A percentile compares a stretch with the other conserved stretches of the same genome.
Evolutionary conservation across 2,888 invertebrate species (phyloP).

Genomic region (Nasonovia ribisnigri): DNA sequence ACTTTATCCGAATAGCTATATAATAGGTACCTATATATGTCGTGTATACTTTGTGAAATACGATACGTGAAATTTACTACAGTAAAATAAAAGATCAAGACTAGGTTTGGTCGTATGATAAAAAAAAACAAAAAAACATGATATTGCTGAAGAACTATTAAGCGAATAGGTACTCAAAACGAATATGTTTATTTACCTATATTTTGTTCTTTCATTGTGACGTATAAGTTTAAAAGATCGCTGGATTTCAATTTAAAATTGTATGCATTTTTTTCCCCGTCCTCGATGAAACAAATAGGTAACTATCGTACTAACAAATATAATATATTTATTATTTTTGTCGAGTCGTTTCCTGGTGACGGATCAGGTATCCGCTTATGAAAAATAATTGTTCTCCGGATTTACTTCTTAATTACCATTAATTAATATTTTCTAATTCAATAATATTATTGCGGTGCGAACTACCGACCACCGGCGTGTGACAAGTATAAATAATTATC

Average conservation of each 20-base stretch:
- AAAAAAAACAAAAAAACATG: not conserved
- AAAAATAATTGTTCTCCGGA: too few relatives aligned
- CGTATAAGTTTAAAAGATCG: not conserved
- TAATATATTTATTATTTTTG: too few relatives aligned
- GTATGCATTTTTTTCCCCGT: too few relatives aligned
- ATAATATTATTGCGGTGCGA: too few relatives aligned
- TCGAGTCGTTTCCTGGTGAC: too few relatives aligned
- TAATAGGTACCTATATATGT: not conserved
- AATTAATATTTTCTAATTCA: too few relatives aligned
- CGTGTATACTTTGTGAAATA: not conserved
- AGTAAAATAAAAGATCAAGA: not conserved
- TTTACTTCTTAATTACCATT: too few relatives aligned
- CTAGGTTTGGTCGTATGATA: not conserved
- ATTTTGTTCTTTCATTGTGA: not conserved
- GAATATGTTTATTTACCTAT: not conserved
- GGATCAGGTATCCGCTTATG: too few relatives aligned
- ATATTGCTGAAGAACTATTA: not conserved
- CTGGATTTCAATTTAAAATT: not conserved
- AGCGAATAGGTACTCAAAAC: not conserved
- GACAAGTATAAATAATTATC: conserved; percentile 9
- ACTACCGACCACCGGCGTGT: not conserved
- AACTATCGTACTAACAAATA: too few relatives aligned
- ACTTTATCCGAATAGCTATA: too few relatives aligned
- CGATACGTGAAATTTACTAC: not conserved
- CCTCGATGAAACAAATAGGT: not conserved